A percentile compares a stretch with the other conserved stretches of the same genome.
phyloP scores from a whole-genome alignment of 2,113 vertebrate species.

The Epinephelus lanceolatus region DNA sequence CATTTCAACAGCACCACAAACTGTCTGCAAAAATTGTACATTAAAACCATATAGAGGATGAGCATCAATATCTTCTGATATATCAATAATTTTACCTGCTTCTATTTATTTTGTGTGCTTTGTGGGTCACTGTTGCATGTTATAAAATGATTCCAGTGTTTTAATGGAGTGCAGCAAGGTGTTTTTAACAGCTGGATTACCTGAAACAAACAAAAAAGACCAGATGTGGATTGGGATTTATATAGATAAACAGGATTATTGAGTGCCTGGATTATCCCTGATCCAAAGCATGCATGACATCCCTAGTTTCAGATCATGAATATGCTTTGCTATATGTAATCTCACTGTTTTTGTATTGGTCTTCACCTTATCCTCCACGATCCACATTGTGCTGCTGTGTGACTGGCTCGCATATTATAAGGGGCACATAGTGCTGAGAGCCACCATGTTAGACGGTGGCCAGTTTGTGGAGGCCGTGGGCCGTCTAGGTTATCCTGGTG shows the following conservation, averaged over 20 bases:
- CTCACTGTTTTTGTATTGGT: conserved; percentile 1
- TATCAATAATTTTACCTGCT: no score
- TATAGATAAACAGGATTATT: no score
- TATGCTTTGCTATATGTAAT: conserved; percentile 13
- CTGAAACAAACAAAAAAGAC: neutral
- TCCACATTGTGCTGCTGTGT: conserved; percentile 22
- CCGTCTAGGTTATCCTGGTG: conserved; percentile 88
- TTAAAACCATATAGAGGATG: no score
- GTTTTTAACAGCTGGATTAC: neutral
- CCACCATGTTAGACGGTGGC: conserved; percentile 85
- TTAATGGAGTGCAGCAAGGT: neutral
- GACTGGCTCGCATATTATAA: conserved; percentile 18
- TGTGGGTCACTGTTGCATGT: neutral
- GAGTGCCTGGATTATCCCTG: neutral
- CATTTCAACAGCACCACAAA: neutral
- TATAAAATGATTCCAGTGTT: neutral
- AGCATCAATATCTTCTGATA: no score
- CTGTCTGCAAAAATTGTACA: no score
- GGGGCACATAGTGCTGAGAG: conserved; percentile 15
- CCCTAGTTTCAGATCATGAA: neutral
- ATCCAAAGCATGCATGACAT: neutral
- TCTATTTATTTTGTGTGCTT: neutral
- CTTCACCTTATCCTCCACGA: conserved; percentile 23
- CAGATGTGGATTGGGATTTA: neutral
- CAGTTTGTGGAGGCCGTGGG: conserved; percentile 91